These are phyloP conservation scores for Sminthurinus signatus DNA, from an alignment of 1,140 invertebrate species.

Conservation along the genomic window DNA sequence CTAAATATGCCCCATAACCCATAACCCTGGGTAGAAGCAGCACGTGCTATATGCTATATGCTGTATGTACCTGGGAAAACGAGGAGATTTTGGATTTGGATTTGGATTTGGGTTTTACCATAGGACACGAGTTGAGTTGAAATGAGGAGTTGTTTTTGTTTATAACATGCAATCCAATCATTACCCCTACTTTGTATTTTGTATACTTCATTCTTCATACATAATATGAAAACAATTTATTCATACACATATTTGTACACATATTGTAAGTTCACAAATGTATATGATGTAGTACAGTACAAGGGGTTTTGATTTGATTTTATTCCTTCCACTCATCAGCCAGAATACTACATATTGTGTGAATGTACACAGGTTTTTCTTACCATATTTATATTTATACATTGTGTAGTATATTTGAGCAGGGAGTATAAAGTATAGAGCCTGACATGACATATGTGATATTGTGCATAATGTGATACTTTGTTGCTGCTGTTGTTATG, in stretches of 20 bases:
- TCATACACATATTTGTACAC: not conserved
- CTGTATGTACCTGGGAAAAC: not conserved
- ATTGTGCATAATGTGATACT: no score
- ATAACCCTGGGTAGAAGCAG: not conserved
- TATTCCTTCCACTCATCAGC: not conserved
- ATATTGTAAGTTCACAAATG: not conserved
- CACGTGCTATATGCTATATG: not conserved
- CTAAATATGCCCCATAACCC: not conserved
- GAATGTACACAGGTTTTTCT: not conserved
- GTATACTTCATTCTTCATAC: no score
- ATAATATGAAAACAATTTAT: no score
- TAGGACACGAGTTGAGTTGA: no score
- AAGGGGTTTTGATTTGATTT: not conserved
- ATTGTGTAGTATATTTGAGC: no score
- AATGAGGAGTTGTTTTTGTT: slow-evolving; percentile 20
- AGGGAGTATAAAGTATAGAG: no score
- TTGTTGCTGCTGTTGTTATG: no score
- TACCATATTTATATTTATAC: no score
- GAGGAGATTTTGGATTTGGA: no score
- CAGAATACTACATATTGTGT: not conserved
- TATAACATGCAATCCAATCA: slow-evolving; percentile 22
- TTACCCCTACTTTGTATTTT: slow-evolving; percentile 14
- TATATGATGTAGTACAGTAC: not conserved
- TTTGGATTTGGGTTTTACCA: no score
- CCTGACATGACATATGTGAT: no score